These are phyloP conservation scores for Pristionchus fissidentatus DNA, from an alignment of 2,888 invertebrate species.

Conservation along the genomic window DNA sequence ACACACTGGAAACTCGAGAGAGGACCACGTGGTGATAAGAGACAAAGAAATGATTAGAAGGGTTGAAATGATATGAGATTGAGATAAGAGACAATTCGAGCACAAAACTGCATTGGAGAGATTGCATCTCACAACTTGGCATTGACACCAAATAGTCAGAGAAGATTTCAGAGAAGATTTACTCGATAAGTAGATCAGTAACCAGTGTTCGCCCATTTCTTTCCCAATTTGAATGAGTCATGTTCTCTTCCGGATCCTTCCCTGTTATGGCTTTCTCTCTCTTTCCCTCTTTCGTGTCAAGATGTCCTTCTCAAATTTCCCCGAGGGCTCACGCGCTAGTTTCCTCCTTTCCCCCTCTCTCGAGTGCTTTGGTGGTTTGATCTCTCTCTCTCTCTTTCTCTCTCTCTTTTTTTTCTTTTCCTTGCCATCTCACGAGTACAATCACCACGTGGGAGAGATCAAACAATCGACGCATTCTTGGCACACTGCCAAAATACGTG, in stretches of 20 bases:
- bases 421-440: not conserved
- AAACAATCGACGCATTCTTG: not conserved
- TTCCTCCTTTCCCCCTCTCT: too few species aligned
- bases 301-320: slow-evolving; percentile 24
- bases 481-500: not conserved
- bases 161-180: too few species aligned
- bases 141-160: too few species aligned
- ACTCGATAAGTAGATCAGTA: too few species aligned
- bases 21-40: slow-evolving; percentile 40
- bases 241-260: too few species aligned
- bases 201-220: too few species aligned
- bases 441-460: slow-evolving; percentile 19
- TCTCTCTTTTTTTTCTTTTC: not conserved
- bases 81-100: not conserved
- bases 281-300: not conserved
- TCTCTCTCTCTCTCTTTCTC: not conserved
- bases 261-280: too few species aligned
- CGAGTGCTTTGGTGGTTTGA: too few species aligned
- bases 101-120: not conserved
- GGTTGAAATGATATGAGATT: not conserved
- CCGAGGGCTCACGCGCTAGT: not conserved
- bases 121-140: not conserved
- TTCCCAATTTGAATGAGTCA: not conserved
- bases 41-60: not conserved
- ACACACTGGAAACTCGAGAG: slow-evolving; percentile 21